These are phyloP conservation scores for Pristionchus mayeri DNA, from an alignment of 2,888 invertebrate genomes.

Conservation along the genomic window DNA sequence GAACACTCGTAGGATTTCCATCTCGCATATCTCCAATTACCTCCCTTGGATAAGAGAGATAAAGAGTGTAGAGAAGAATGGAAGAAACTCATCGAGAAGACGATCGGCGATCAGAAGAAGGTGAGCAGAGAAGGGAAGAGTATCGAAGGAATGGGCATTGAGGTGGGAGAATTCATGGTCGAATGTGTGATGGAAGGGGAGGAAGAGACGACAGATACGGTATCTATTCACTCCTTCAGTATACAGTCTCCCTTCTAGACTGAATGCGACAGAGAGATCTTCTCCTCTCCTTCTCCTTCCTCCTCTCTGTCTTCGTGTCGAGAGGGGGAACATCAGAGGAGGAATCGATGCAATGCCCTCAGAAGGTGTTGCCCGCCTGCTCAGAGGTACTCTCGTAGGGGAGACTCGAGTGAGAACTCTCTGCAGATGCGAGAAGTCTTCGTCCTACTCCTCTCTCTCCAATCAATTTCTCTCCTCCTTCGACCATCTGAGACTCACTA, in stretches of 20 bases:
- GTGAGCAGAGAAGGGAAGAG: neutral
- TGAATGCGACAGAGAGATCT: neutral
- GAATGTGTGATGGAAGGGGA: neutral
- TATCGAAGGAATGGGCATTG: neutral
- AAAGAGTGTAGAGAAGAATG: neutral
- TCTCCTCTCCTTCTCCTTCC: slow-evolving; percentile 11
- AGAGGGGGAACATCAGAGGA: neutral
- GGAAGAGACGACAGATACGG: neutral
- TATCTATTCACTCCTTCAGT: neutral
- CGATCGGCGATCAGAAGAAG: slow-evolving; percentile 20
- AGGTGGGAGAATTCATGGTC: slow-evolving; percentile 30
- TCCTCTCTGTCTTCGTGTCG: neutral
- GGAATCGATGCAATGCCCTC: neutral
- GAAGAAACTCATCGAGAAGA: neutral
- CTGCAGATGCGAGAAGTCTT: slow-evolving; percentile 13
- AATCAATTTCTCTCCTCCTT: slow-evolving; percentile 9
- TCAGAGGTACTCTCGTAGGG: neutral
- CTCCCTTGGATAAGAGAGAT: slow-evolving; percentile 28
- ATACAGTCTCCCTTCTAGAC: neutral
- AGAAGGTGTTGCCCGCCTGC: slow-evolving; percentile 3
- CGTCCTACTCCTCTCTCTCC: neutral
- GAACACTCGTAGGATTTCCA: slow-evolving; percentile 22
- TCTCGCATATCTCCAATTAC: slow-evolving; percentile 17
- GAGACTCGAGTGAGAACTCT: neutral
- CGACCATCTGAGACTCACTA: neutral